phyloP scores from a whole-genome alignment of 2,888 invertebrate species.

The Lochmaea crataegi region DNA sequence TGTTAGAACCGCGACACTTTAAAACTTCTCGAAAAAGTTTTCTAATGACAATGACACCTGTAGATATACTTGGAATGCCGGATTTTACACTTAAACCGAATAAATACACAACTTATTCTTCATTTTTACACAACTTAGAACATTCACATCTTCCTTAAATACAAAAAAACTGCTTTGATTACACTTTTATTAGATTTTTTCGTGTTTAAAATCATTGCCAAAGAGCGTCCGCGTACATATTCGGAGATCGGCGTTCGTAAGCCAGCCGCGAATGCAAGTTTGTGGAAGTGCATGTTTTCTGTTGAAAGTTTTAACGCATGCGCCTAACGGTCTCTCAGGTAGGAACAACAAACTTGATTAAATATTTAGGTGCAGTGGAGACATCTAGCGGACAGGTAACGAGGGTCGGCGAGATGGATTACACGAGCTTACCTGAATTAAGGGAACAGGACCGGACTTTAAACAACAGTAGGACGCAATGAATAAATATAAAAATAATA shows the following conservation, averaged over 20 bases:
- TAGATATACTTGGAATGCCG: constrained; percentile 47
- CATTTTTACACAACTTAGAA: constrained; percentile 14
- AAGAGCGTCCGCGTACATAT: constrained; percentile 31
- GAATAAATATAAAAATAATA: neutral
- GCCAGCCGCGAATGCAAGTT: constrained; percentile 49
- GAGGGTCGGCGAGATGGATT: constrained; percentile 22
- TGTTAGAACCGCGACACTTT: constrained; percentile 37
- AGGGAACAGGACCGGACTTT: constrained; percentile 8
- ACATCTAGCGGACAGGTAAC: constrained; percentile 50
- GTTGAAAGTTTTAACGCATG: constrained; percentile 52
- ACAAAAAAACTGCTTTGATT: constrained; percentile 2
- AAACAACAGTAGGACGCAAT: neutral
- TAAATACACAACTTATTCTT: neutral
- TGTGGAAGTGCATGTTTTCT: constrained; percentile 50
- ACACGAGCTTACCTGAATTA: constrained; percentile 16
- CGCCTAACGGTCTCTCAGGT: constrained; percentile 43
- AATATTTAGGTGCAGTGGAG: constrained; percentile 41
- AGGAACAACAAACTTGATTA: constrained; percentile 49
- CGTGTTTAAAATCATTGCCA: constrained; percentile 29
- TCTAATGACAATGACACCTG: constrained; percentile 47
- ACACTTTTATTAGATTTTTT: constrained; percentile 17
- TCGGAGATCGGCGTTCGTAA: constrained; percentile 14
- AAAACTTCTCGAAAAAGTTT: constrained; percentile 41
- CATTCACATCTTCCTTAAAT: constrained; percentile 8
- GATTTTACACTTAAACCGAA: constrained; percentile 19